Evolutionary conservation across 2,113 vertebrate species (phyloP), one percentile per base, ranked within the genome.

Genomic region (Ploceus nigricollis): DNA sequence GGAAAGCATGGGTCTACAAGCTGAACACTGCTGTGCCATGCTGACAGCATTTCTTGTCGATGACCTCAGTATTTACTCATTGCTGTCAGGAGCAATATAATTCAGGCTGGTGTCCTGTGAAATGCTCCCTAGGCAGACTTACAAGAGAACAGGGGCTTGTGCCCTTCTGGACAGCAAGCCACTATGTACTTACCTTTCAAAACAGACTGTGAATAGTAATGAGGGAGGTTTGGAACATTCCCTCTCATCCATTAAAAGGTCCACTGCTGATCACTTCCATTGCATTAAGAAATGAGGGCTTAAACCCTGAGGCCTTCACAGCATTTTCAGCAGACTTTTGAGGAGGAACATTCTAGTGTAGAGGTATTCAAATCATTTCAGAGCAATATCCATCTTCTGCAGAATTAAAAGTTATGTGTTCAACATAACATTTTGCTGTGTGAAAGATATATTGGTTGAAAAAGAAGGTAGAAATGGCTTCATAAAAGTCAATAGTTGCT

Each of bases 41-140:
- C 37, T 68, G 48, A 48, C 72, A 90, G 57, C 33, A 14, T 68
- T 96, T 83, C 72, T 86, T 65, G 53, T 31, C 10, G 30, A 61
- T 89, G 73, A 82, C 28, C 47, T 95, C 80, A 94, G 35, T 53
- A 58, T 79, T 96, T 94, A 48, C 27, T 90, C 45, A 86, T 91
- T 77, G 93, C 78, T 93, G 80, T 48, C 72, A 95, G 56, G 17
- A 90, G 13, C 35, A 84, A 54, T 84, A 53, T 64, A 85, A 76
- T 90, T 97, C 84, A 90, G 82, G 33, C 33, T 57, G 28, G 57
- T 89, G 66, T 75, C 68, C 72, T 87, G 42, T 87, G 76, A 86
- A 93, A 69, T 50, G 30, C 16, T 91, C 40, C 24, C 73, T 91
- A 66, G 53, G 48, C 31, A 87, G 79, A 90, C 83, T 89, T 87